Evolutionary conservation across 2,797 vertebrate species (phyloP), one percentile per base, ranked within the genome.

Genomic region (Xenentodon cancila): DNA sequence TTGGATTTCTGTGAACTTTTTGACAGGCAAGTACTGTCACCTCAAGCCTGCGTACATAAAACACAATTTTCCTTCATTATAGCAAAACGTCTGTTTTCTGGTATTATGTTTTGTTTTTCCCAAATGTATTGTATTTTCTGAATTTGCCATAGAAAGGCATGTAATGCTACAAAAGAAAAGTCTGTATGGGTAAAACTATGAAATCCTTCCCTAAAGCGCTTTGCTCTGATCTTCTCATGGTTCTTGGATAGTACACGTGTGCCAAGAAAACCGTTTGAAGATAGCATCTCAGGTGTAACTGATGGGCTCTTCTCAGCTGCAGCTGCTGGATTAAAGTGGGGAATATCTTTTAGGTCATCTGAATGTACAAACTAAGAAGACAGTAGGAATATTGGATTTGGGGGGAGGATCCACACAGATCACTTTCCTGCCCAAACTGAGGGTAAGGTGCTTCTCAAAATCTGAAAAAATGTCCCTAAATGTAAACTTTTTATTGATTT

Each of bases 361-460:
- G 68, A 88, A 91, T 37, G 75, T 89, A 61, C 89, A 81, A 47
- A 88, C 78, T 53, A 89, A 89, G 64, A 93, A 87, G 67, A 98
- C 95, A 5, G 91, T 97, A 78, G 98, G 98, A 42, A 99, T 93
- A 80, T 86, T 99, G 90, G 98, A 99, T 90, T 85, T 99, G 77
- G 98, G 98, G 58, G 98, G 98, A 81, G 98, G 96, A 71, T 99
- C 98, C 55, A 98, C 98, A 1, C 98, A 99, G 86, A 98, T 99
- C 86, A 99, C 97, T 0, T 99, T 99, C 80, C 93, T 98, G 81
- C 97, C 97, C 2, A 93, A 84, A 59, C 85, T 92, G 59, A 87
- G 91, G 94, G 98, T 99, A 68, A 91, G 84, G 64, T 1, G 3
- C 83, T 88, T 84, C 9, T 84, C 89, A 90, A 37, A 19, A 4